Conservation (phyloP, 2,888 invertebrate genomes). For the Syritta pipiens region DNA sequence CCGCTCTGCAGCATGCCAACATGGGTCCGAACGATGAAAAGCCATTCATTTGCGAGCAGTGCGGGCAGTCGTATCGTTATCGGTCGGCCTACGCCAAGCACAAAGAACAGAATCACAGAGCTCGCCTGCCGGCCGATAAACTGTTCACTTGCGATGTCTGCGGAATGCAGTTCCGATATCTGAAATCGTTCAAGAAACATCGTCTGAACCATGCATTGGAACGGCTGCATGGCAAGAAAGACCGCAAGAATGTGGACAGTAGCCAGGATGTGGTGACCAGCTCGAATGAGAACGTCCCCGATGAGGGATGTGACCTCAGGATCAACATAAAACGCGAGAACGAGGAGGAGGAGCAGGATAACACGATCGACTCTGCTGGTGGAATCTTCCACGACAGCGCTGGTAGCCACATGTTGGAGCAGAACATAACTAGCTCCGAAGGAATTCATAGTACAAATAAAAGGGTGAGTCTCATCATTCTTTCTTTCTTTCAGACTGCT, state of each 20-base stretch:
- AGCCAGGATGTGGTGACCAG: slow-evolving; percentile 86
- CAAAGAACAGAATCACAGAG: slow-evolving; percentile 93
- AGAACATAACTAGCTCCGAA: slow-evolving; percentile 77
- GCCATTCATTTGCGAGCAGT: slow-evolving; percentile 94
- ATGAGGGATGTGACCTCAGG: slow-evolving; percentile 82
- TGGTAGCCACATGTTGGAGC: slow-evolving; percentile 79
- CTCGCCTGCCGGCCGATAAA: slow-evolving; percentile 92
- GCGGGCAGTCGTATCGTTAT: slow-evolving; percentile 93
- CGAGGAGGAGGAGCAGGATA: slow-evolving; percentile 84
- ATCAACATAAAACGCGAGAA: slow-evolving; percentile 80
- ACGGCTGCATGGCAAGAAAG: slow-evolving; percentile 87
- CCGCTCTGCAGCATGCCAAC: slow-evolving; percentile 89
- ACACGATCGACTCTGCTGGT: slow-evolving; percentile 85
- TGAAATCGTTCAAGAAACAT: slow-evolving; percentile 94
- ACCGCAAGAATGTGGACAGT: slow-evolving; percentile 50
- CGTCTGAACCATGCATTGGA: slow-evolving; percentile 92
- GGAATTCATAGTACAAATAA: slow-evolving; percentile 80
- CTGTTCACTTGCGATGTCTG: slow-evolving; percentile 94
- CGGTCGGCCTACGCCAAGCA: slow-evolving; percentile 91
- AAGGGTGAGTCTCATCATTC: slow-evolving; percentile 74
- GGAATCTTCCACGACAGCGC: slow-evolving; percentile 78
- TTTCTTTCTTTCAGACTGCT: not conserved
- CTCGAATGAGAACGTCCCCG: slow-evolving; percentile 84
- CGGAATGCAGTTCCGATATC: slow-evolving; percentile 94
- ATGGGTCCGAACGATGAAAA: slow-evolving; percentile 86